Base-by-base conservation (phyloP, 2,888 invertebrate genomes). In the Papilio protenor region DNA sequence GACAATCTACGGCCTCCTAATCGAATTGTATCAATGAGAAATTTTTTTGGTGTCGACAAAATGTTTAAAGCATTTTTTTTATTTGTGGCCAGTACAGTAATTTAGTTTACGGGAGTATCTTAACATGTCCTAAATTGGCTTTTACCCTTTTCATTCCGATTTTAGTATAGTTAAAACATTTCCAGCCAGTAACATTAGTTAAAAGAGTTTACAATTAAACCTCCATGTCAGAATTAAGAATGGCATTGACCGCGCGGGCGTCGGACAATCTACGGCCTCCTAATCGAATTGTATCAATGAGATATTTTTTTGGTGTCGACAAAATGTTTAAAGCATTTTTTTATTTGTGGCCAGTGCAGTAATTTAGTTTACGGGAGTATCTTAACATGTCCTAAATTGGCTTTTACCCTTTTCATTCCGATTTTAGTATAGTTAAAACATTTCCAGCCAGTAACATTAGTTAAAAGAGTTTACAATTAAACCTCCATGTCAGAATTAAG, bases 231-330 rank as follows among this genome's bases (percentile, higher is more conserved):
- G 73, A 79, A 27, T 57, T 86, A 59, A 40, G 45, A 59, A 71
- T 59, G 89, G 90, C 89, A 86, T 85, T 84, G 88, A 90, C 87
- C 92, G 85, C 80, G 66, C 81, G 79, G 27, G 49, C 45, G 47
- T 10, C 55, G 49, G 12, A 45, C 66, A 10, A 40, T 40, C 40
- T 69, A 12, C 66, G 12, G 12, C 33, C n/a, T n/a, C 33, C 45
- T 45, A 45, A 69, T 69, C 66, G 21, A 69, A 45, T 69, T 69
- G 66, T 45, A 45, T 45, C 45, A 21, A 45, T 45, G n/a, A 21
- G 66, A 21, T 21, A 11, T 18, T 40, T 45, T 69, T 45, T 69
- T 2, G 8, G 40, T 8, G 8, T 40, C 40, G 40, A 40, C 40
- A 49, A 49, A 14, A 49, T 49, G 47, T 11, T 47, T 49, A 10